A percentile compares a stretch with the other conserved stretches of the same genome.
Evolutionary conservation across 2,797 vertebrate genomes (phyloP).

Genomic region (Champsocephalus gunnari): DNA sequence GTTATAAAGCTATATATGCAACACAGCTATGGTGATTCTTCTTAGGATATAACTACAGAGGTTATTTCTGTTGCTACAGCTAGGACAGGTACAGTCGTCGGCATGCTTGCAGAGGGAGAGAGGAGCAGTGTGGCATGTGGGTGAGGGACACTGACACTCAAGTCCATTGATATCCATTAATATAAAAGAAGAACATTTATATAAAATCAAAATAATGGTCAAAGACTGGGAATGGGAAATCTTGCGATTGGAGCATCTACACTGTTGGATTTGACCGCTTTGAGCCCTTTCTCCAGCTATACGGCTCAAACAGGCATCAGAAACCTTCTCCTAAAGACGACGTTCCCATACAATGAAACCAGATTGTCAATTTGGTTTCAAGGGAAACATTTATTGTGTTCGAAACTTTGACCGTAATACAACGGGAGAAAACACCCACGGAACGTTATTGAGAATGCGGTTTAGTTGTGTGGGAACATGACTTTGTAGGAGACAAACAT

Average conservation of each 20-base stretch:
- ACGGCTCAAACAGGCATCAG: conserved; percentile 36
- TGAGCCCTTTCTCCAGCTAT: conserved; percentile 20
- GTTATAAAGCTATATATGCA: conserved; percentile 45
- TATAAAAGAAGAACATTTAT: conserved; percentile 88
- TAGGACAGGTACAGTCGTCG: conserved; percentile 77
- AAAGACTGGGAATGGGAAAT: conserved; percentile 83
- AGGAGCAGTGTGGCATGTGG: conserved; percentile 89
- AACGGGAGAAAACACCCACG: too few relatives aligned
- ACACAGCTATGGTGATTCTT: conserved; percentile 26
- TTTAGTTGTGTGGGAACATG: too few relatives aligned
- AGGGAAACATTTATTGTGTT: too few relatives aligned
- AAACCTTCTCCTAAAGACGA: conserved; percentile 14
- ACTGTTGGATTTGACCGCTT: conserved; percentile 45
- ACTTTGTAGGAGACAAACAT: conserved; percentile 19
- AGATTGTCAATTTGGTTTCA: too few relatives aligned
- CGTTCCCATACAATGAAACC: too few relatives aligned
- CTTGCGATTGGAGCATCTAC: conserved; percentile 51
- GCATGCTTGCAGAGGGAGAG: conserved; percentile 87
- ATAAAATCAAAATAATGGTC: conserved; percentile 87
- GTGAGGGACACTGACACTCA: conserved; percentile 88
- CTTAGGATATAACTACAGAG: conserved; percentile 33
- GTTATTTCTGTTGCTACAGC: conserved; percentile 62
- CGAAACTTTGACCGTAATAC: too few relatives aligned
- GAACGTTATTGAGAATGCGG: too few relatives aligned
- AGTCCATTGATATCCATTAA: conserved; percentile 89